Conservation (phyloP, 2,113 vertebrate genomes). For the Panurus biarmicus region DNA sequence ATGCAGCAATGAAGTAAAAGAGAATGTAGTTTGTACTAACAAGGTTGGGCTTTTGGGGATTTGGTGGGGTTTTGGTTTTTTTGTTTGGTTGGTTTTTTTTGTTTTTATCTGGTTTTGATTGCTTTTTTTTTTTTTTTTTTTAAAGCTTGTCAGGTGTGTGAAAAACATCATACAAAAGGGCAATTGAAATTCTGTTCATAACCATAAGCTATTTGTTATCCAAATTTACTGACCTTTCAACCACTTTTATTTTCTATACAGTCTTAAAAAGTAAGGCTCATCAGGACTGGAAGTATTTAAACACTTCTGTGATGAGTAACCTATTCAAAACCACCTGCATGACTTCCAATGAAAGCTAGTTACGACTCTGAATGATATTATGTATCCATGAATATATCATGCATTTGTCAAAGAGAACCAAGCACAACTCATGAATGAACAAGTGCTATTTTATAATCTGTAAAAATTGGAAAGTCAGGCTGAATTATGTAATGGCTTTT, state of each 20-base stretch:
- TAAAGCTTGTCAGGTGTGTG: not conserved
- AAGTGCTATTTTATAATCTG: not conserved
- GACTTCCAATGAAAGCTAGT: not conserved
- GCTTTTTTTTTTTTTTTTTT: not conserved
- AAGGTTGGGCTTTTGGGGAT: fast-evolving
- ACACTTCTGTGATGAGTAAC: not conserved
- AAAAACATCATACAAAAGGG: not conserved
- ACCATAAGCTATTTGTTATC: not conserved
- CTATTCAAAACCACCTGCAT: not conserved
- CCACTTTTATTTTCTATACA: not conserved
- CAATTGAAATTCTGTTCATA: not conserved
- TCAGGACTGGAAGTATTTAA: not conserved
- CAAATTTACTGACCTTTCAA: not conserved
- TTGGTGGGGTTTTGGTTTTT: no score
- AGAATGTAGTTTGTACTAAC: not conserved
- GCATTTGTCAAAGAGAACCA: not conserved
- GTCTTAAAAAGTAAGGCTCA: not conserved
- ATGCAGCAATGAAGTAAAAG: not conserved
- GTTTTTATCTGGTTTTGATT: not conserved
- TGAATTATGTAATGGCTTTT: not conserved
- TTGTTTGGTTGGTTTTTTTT: not conserved
- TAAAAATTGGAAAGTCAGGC: not conserved
- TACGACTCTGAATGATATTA: not conserved
- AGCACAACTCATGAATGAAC: not conserved
- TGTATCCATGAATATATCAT: not conserved